Base-by-base conservation (phyloP, 2,888 invertebrate genomes). In the Tribolium freemani region DNA sequence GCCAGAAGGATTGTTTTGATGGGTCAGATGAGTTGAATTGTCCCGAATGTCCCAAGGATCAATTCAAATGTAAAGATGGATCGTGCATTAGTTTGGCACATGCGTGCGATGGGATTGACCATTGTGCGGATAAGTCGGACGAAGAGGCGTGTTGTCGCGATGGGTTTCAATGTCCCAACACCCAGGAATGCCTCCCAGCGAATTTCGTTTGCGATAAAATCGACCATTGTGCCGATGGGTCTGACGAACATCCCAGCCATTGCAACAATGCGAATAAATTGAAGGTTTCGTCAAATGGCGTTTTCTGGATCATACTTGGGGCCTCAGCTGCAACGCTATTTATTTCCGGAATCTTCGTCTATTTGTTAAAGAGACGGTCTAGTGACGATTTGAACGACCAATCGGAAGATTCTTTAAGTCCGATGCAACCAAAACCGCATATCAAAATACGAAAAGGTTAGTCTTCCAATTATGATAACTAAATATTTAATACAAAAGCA, bases 1-100 rank as follows among this genome's bases (percentile, higher is more conserved):
- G 94, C 0, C 93, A 93, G 81, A 89, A 89, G 63, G 96, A 96
- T 85, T 96, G 96, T 85, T 89, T 91, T 1, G 95, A 95, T 86
- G 93, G 93, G 61, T 93, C 94, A 8, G 96, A 96, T 85, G 95
- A 94, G 87, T 87, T 92, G 68, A 89, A 92, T 76, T 91, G 93
- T 86, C 91, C 92, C 5, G 89, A 90, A n/a, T 96, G 96, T 85
- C 87, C 89, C 64, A 86, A 90, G 57, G 86, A 91, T 86, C 89
- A 94, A 84, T 95, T 94, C 78, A 91, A 89, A 63, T 91, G 91
- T 76, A 84, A 86, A 82, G 82, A 85, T 79, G 82, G 85, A 74
- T 77, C 87, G 84, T 78, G 88, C 63, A 82, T 85, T 69, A 84
- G 85, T 67, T 79, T 77, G 56, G 75, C 73, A 16, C 69, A 80